These are phyloP conservation scores for Cynopterus sphinx DNA, from an alignment of 2,797 vertebrate genomes.

Conservation along the genomic window DNA sequence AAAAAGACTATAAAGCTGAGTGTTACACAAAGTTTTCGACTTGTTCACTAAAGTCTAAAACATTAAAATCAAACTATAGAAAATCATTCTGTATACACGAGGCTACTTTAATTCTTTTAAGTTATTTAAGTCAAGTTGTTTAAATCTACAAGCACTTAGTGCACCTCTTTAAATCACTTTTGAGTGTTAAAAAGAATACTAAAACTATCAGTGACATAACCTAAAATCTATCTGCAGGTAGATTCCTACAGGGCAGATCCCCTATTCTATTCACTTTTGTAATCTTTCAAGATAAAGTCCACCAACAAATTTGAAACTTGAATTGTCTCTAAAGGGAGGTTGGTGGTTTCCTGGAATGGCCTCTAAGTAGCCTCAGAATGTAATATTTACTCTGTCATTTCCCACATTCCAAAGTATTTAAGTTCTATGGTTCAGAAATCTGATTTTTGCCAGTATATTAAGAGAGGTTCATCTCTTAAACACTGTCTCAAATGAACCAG, in stretches of 20 bases:
- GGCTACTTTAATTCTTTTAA: background rate
- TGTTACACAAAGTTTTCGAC: background rate
- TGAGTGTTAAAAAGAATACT: background rate
- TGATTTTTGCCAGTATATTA: background rate
- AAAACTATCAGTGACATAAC: background rate
- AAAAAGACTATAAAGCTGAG: background rate
- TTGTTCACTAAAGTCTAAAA: background rate
- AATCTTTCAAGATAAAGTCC: background rate
- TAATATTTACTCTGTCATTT: background rate
- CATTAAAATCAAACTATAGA: background rate
- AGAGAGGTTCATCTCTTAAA: background rate
- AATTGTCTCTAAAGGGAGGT: background rate
- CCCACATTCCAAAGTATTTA: background rate
- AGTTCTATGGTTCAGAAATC: background rate
- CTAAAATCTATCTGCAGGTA: background rate
- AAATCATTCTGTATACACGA: background rate
- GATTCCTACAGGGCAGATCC: background rate
- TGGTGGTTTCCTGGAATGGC: background rate
- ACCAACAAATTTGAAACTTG: background rate
- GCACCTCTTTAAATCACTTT: background rate
- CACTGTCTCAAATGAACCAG: background rate
- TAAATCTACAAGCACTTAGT: background rate
- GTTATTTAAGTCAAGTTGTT: conserved; percentile 1
- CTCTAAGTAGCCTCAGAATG: background rate
- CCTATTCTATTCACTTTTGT: background rate